Evolutionary conservation across 2,113 vertebrate species (phyloP), one percentile per base, ranked within the genome.

Genomic region (Vidua macroura): DNA sequence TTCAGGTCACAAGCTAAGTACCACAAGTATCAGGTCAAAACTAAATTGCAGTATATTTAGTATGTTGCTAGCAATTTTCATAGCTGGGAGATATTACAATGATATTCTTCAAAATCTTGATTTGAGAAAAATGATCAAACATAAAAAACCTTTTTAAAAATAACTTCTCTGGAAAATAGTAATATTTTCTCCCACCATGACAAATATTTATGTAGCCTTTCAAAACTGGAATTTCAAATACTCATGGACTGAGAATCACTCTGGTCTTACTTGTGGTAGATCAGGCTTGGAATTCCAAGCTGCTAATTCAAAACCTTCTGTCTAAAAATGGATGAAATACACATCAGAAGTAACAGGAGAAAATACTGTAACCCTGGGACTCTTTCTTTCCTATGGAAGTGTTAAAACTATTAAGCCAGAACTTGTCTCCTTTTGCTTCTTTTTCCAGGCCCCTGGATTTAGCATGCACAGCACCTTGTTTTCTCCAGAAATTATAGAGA

Each of bases 401-500:
- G 13, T 44, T 66, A 9, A 27, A 92, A 81, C 12, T 77, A 37
- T 67, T 66, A 70, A 81, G 27, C 13, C 30, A 80, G 43, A 91
- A 75, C 39, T 91, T 84, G 25, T 55, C 39, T 84, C 9, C 18
- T 92, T 74, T 68, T 64, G 15, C 24, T 75, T 49, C 44, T 85
- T 90, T 70, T 72, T 60, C 62, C 27, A 87, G 33, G 56, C 7
- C 31, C 8, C 13, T 76, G 49, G 76, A 76, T 68, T 89, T 82
- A 82, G 69, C 13, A 87, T 44, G 58, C 62, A 44, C 19, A 79
- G 52, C 0, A 11, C 37, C 68, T 93, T 74, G 46, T 80, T 94
- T 88, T 92, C n/a, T 33, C 35, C 46, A 83, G 63, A 90, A 95
- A 93, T 90, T 70, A 91, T 31, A 82, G 74, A 69, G 24, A 82